Base-by-base conservation (phyloP, 2,797 vertebrate species). In the Poecilia gillii region DNA sequence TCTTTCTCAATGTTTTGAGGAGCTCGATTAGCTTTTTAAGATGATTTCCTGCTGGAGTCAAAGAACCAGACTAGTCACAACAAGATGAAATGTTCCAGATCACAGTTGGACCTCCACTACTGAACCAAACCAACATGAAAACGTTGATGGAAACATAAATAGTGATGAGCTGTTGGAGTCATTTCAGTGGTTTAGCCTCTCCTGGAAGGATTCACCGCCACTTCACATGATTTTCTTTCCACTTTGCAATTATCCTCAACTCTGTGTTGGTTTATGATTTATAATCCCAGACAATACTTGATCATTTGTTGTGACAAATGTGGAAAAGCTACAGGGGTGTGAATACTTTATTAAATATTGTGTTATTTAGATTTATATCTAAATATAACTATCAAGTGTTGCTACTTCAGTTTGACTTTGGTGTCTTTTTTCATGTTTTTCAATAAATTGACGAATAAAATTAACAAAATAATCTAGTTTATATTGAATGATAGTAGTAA, bases 371-470 rank as follows among this genome's bases (percentile, higher is more conserved):
- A 49, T 49, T 18, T 49, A 47, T 47, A 47, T 47, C 46, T 12
- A 57, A 1, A 57, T 57, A 13, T n/a, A 28, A 28, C 25, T 57
- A 11, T 57, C 25, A 57, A 57, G 9, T 28, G 55, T 13, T 57
- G 6, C 14, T 64, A 1, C 59, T 64, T 20, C 16, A 18, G 59
- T 64, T 6, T 64, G 20, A 36, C 14, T 36, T 66, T 23, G 20
- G 8, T 36, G 2, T 39, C 33, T 36, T 5, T 90, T 88, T 84
- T 0, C 1, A 39, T 68, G 33, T 66, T 39, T 36, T 39, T 16
- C 33, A 9, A 20, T 33, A 18, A 62, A 18, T 7, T 33, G 13
- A 62, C 8, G 7, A 16, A 62, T 16, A 8, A 33, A 62, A 62
- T 33, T 16, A n/a, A 59, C 57, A 62, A 33, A 33, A 33, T 62